These are phyloP conservation scores for Heliconius congener DNA, from an alignment of 1,140 invertebrate genomes.

Conservation along the genomic window DNA sequence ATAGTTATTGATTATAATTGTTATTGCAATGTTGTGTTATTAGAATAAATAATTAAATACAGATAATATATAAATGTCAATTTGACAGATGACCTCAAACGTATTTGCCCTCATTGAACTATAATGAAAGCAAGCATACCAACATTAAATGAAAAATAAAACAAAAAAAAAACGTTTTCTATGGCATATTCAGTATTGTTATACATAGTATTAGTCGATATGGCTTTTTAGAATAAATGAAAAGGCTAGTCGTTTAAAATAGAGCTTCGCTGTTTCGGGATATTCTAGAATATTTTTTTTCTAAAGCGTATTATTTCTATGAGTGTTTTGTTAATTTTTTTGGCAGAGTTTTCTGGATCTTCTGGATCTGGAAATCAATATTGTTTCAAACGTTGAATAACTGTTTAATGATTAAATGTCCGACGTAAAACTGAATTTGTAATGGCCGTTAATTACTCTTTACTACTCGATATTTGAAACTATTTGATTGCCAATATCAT, in stretches of 20 bases:
- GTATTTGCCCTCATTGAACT: constrained; percentile 1
- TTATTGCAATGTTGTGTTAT: neutral
- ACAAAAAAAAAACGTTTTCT: neutral
- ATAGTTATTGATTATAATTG: neutral
- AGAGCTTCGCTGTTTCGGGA: neutral
- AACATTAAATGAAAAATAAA: constrained; percentile 1
- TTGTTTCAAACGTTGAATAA: neutral
- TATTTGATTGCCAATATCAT: neutral
- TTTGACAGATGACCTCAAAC: neutral
- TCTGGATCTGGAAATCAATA: neutral
- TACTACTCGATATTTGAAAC: neutral
- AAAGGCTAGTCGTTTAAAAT: constrained; percentile 11
- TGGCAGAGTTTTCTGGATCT: neutral
- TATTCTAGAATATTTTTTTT: neutral
- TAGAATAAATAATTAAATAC: constrained; percentile 6
- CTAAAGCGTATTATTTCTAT: neutral
- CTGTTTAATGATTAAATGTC: neutral
- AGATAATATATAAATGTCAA: constrained; percentile 9
- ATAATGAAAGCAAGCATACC: constrained; percentile 8
- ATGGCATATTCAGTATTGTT: constrained; percentile 15
- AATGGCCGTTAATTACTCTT: neutral
- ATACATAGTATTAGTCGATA: constrained; percentile 10
- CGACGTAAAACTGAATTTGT: neutral
- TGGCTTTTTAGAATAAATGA: constrained; percentile 7
- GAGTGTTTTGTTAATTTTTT: neutral